These are phyloP conservation scores for Typhlomys cinereus DNA, from an alignment of 2,113 vertebrate species.

Conservation along the genomic window DNA sequence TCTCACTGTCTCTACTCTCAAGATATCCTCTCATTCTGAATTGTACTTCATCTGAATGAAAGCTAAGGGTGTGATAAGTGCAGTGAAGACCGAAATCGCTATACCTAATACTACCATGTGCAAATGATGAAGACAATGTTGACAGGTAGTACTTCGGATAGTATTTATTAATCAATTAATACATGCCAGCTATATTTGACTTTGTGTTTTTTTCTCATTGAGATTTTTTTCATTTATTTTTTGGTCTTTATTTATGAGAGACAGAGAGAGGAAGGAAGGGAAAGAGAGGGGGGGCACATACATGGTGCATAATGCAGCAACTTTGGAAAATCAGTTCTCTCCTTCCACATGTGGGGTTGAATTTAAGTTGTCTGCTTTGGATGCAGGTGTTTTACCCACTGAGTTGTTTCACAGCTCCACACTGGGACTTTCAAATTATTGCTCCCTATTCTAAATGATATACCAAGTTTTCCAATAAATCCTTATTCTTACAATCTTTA, in stretches of 20 bases:
- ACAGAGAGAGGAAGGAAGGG: too few relatives aligned
- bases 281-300: too few relatives aligned
- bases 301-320: too few relatives aligned
- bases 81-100: neutral
- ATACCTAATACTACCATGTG: neutral
- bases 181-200: neutral
- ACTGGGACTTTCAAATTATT: conserved; percentile 27
- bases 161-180: neutral
- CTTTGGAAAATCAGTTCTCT: too few relatives aligned
- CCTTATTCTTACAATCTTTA: neutral
- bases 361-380: too few relatives aligned
- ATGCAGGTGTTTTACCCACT: too few relatives aligned
- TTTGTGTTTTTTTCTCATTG: conserved; percentile 18
- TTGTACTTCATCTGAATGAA: neutral
- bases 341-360: too few relatives aligned
- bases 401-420: too few relatives aligned
- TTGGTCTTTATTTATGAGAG: too few relatives aligned
- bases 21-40: neutral
- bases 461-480: neutral
- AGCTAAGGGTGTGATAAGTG: neutral
- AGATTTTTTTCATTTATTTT: too few relatives aligned
- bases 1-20: neutral
- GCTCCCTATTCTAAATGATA: conserved; percentile 9
- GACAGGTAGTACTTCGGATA: too few relatives aligned
- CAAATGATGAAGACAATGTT: neutral